Evolutionary conservation across 2,888 invertebrate genomes (phyloP).

Genomic region (Dorcus parallelipipedus): DNA sequence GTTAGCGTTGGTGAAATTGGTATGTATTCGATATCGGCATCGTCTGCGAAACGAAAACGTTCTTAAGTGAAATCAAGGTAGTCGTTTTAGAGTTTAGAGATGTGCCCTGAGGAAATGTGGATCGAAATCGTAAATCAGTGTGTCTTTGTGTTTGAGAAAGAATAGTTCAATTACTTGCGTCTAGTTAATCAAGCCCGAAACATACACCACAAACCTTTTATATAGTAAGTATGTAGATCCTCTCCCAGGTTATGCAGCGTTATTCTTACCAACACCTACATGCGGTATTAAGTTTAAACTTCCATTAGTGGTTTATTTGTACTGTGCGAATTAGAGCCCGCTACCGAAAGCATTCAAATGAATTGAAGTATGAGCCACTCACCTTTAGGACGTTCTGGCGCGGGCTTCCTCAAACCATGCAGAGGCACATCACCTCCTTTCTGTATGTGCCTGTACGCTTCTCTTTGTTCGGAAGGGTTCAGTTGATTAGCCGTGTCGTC

Average conservation of each 20-base stretch:
- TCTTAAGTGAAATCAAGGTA: slow-evolving; percentile 10
- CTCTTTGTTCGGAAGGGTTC: slow-evolving; percentile 79
- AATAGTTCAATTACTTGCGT: slow-evolving; percentile 7
- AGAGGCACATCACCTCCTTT: slow-evolving; percentile 93
- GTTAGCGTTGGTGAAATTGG: slow-evolving; percentile 78
- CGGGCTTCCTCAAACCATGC: slow-evolving; percentile 85
- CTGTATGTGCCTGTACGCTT: slow-evolving; percentile 84
- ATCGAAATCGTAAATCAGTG: not conserved
- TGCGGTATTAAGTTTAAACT: too few species aligned
- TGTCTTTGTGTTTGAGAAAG: not conserved
- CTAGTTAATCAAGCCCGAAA: not conserved
- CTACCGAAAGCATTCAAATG: not conserved
- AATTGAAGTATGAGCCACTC: slow-evolving; percentile 34
- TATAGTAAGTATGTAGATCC: not conserved
- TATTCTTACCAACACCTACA: not conserved
- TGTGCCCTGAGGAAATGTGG: not conserved
- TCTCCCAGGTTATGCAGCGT: not conserved
- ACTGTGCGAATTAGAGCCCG: not conserved
- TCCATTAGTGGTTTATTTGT: too few species aligned
- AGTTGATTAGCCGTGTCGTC: slow-evolving; percentile 64
- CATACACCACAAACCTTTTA: slow-evolving; percentile 11
- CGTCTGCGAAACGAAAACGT: slow-evolving; percentile 60
- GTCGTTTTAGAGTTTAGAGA: slow-evolving; percentile 3
- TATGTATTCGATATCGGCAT: slow-evolving; percentile 76
- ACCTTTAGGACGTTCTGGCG: slow-evolving; percentile 81